These are phyloP conservation scores for Andrena marginata DNA, from an alignment of 2,888 invertebrate genomes.

Conservation along the genomic window DNA sequence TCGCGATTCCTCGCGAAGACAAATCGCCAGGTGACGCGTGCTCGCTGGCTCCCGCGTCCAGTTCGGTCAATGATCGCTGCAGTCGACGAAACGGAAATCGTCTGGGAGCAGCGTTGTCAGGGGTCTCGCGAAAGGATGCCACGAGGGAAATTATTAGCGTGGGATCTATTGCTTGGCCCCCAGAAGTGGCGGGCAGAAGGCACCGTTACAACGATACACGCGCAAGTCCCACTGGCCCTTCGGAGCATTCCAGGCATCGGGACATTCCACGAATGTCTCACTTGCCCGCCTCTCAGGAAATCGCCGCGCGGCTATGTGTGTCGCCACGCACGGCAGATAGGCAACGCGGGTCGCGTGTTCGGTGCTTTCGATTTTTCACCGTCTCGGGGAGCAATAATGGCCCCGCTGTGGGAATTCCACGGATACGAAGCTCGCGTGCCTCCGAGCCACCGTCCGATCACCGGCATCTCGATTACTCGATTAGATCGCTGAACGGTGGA, in stretches of 20 bases:
- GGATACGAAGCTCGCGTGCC: neutral
- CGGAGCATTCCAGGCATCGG: conserved; percentile 76
- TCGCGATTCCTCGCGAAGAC: conserved; percentile 58
- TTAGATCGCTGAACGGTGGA: conserved; percentile 3
- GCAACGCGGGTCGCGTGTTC: conserved; percentile 17
- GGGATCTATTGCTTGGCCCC: conserved; percentile 76
- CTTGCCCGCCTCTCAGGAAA: conserved; percentile 57
- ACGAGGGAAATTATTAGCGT: conserved; percentile 80
- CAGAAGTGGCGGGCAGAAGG: conserved; percentile 67
- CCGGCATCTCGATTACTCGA: conserved; percentile 17
- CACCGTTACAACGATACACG: conserved; percentile 78
- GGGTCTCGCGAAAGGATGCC: conserved; percentile 70
- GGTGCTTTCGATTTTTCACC: conserved; percentile 27
- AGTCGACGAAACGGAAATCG: conserved; percentile 61
- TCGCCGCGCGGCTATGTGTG: conserved; percentile 5
- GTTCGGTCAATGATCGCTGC: conserved; percentile 18
- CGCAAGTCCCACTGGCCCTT: conserved; percentile 72
- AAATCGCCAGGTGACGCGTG: conserved; percentile 49
- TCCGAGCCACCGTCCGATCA: neutral
- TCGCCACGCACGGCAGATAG: conserved; percentile 6
- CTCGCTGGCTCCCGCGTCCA: conserved; percentile 25
- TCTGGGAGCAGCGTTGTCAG: conserved; percentile 62
- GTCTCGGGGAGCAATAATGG: conserved; percentile 8
- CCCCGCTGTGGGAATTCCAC: conserved; percentile 1
- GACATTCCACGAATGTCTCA: conserved; percentile 81